Base-by-base conservation (phyloP, 2,888 invertebrate genomes). In the Heliconius ethilla region DNA sequence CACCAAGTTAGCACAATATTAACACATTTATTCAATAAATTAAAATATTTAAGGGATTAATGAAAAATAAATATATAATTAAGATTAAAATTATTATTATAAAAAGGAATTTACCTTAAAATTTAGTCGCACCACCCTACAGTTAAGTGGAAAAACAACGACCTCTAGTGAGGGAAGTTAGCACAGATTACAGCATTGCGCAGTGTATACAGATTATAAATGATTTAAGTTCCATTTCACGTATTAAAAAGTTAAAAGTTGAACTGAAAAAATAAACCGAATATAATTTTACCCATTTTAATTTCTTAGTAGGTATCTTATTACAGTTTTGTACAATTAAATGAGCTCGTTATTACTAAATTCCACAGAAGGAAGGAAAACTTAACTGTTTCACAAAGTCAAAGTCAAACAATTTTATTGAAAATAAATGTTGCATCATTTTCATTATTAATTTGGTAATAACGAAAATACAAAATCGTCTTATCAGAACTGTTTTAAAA, bases 81-180 rank as follows among this genome's bases (percentile, higher is more conserved):
- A 9, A 66, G 13, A 22, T 59, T 22, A 59, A 10, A 18, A 69
- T 18, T 27, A 25, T 66, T 45, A 25, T 22, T 77, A 22, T 37
- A 40, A 29, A 27, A 25, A 40, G 22, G 45, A 59, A 25, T 76
- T 80, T 78, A 78, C 76, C 80, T 78, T 77, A 74, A 9, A 67
- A 45, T 69, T 74, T 74, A 59, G 77, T 78, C 78, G 79, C 79
- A 81, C 81, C 82, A 80, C 83, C 81, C 79, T 75, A 80, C 74
- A 7, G 15, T 40, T 45, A 45, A 81, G 76, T 80, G 80, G 80
- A 81, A 82, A 82, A 79, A 73, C 75, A 79, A 81, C 81, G 84
- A 79, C 84, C 82, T 82, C 84, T 84, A 75, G 66, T 72, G 81
- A 59, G 69, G 63, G 59, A 72, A 77, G 75, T 79, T 78, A 77